A percentile compares a stretch with the other conserved stretches of the same genome.
Conservation (phyloP, 2,113 vertebrate genomes). For the Salminus brasiliensis region DNA sequence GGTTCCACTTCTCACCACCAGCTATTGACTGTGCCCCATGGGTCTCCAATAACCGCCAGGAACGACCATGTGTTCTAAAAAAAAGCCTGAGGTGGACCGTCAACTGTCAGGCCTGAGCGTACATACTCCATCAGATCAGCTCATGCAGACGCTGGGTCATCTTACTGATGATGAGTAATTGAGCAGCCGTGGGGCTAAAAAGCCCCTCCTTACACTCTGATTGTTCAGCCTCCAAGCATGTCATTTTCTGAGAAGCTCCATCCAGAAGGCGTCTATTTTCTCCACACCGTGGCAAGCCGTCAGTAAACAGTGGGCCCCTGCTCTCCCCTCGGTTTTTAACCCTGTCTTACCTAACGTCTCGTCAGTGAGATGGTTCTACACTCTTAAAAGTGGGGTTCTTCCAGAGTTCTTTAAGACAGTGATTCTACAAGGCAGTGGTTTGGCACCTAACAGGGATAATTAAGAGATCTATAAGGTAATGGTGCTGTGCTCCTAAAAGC, state of each 20-base stretch:
- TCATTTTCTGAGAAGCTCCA: not conserved
- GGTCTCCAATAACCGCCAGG: constrained; percentile 35
- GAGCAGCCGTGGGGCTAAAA: constrained; percentile 2
- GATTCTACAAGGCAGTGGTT: no score
- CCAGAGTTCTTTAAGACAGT: no score
- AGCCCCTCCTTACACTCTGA: constrained; percentile 19
- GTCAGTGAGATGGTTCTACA: no score
- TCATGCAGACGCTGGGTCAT: constrained; percentile 11
- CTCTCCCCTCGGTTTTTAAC: not conserved
- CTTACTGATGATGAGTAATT: constrained; percentile 41
- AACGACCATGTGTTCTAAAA: constrained; percentile 43
- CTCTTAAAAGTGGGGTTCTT: no score
- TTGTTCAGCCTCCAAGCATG: not conserved
- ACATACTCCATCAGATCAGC: constrained; percentile 37
- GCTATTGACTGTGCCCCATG: not conserved
- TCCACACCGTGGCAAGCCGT: not conserved
- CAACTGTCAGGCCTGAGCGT: not conserved
- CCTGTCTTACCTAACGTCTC: no score
- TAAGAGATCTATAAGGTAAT: no score
- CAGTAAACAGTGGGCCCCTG: constrained; percentile 31
- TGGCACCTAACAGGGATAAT: no score
- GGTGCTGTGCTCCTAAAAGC: no score
- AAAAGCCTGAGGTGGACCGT: not conserved
- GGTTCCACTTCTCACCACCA: constrained; percentile 36
- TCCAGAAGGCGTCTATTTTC: constrained; percentile 13